phyloP scores from a whole-genome alignment of 2,797 vertebrate genomes.

The Eulemur coronatus region DNA sequence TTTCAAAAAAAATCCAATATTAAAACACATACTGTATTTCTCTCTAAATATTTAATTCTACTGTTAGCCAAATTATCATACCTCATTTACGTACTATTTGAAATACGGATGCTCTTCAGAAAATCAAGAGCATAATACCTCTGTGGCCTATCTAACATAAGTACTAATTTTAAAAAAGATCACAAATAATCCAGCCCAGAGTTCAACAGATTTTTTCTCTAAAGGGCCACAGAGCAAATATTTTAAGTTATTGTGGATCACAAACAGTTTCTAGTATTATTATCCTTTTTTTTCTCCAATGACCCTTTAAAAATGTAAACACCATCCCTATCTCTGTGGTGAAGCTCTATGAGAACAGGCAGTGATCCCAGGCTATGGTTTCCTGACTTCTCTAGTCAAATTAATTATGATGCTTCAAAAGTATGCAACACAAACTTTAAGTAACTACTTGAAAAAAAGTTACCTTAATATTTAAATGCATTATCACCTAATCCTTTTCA shows the following conservation, averaged over 20 bases:
- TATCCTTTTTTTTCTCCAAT: neutral
- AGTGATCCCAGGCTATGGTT: neutral
- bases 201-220: neutral
- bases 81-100: neutral
- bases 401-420: constrained; percentile 33
- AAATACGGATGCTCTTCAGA: neutral
- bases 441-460: constrained; percentile 5
- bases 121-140: neutral
- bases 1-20: neutral
- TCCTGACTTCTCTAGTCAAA: neutral
- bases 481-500: neutral
- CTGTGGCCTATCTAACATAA: neutral
- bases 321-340: neutral
- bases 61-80: neutral
- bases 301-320: constrained; percentile 17
- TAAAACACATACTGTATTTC: neutral
- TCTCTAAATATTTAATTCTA: neutral
- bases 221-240: neutral
- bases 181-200: neutral
- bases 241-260: neutral
- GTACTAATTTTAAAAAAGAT: neutral
- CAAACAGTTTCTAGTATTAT: neutral
- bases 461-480: neutral
- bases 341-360: neutral
- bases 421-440: neutral